Evolutionary conservation across 2,797 vertebrate genomes (phyloP).

Genomic region (Micromesistius poutassou): DNA sequence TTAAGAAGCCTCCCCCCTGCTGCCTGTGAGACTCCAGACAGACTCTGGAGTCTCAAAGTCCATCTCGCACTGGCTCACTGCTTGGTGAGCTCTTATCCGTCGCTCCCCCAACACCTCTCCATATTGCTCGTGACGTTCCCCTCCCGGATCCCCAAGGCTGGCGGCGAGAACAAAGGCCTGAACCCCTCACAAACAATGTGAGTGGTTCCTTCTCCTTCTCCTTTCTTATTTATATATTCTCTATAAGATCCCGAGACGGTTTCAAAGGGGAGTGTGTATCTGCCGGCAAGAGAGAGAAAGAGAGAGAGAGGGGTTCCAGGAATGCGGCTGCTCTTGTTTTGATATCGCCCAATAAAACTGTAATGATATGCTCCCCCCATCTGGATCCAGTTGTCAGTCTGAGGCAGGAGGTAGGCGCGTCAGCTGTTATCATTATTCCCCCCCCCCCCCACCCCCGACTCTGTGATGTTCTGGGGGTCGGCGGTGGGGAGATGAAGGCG

Average conservation of each 20-base stretch:
- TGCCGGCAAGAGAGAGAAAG: conserved; percentile 17
- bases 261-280: conserved; percentile 38
- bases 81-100: conserved; percentile 12
- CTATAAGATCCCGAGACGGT: conserved; percentile 21
- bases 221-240: conserved; percentile 12
- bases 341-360: conserved; percentile 72
- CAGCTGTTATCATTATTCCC: conserved; percentile 68
- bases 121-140: conserved; percentile 20
- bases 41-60: conserved; percentile 14
- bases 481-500: conserved; percentile 56
- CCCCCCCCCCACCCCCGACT: background rate
- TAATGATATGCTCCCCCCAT: conserved; percentile 69
- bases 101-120: conserved; percentile 29
- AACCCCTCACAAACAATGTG: conserved; percentile 38
- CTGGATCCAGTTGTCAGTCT: conserved; percentile 72
- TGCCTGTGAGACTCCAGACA: background rate
- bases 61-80: background rate
- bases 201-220: conserved; percentile 38
- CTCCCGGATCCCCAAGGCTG: conserved; percentile 10
- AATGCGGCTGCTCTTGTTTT: conserved; percentile 64
- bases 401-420: conserved; percentile 59
- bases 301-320: conserved; percentile 39
- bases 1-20: background rate
- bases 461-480: conserved; percentile 63
- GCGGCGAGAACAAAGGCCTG: conserved; percentile 44